Percentiles rank a stretch among this genome's conserved stretches.
Evolutionary conservation across 2,888 invertebrate genomes (phyloP).

Genomic region (Gastrophysa polygoni): DNA sequence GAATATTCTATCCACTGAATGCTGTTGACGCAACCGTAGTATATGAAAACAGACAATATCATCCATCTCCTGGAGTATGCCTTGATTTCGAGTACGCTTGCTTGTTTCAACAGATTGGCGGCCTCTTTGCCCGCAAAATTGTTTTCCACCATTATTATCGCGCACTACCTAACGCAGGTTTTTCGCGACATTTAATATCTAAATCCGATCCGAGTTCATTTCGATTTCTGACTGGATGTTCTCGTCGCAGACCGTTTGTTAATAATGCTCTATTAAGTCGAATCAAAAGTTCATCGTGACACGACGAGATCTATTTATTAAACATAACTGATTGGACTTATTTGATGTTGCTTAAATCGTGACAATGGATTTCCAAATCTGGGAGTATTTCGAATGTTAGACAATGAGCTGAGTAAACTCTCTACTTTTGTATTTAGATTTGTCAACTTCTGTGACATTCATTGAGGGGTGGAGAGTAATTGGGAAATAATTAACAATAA

Average conservation of each 20-base stretch:
- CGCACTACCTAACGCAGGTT: not conserved
- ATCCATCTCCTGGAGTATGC: constrained; percentile 80
- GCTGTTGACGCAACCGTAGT: constrained; percentile 87
- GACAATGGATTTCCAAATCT: not conserved
- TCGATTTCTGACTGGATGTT: not conserved
- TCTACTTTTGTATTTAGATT: no score
- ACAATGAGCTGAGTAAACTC: no score
- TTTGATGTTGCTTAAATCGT: not conserved
- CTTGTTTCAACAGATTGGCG: constrained; percentile 18
- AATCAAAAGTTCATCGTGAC: not conserved
- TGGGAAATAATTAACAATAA: no score
- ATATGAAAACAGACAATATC: constrained; percentile 80
- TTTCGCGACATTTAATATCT: not conserved
- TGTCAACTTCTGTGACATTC: no score
- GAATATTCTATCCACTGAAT: constrained; percentile 97
- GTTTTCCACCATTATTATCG: constrained; percentile 11
- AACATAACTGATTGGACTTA: not conserved
- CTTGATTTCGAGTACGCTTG: constrained; percentile 54
- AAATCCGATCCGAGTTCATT: no score
- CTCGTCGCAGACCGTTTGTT: not conserved
- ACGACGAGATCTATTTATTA: not conserved
- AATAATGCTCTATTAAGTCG: not conserved
- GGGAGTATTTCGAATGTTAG: no score
- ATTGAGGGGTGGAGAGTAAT: no score
- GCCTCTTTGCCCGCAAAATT: constrained; percentile 2